Percentiles rank a stretch among this genome's conserved stretches.
Conservation (phyloP, 2,113 vertebrate species). For the Callipepla squamata region DNA sequence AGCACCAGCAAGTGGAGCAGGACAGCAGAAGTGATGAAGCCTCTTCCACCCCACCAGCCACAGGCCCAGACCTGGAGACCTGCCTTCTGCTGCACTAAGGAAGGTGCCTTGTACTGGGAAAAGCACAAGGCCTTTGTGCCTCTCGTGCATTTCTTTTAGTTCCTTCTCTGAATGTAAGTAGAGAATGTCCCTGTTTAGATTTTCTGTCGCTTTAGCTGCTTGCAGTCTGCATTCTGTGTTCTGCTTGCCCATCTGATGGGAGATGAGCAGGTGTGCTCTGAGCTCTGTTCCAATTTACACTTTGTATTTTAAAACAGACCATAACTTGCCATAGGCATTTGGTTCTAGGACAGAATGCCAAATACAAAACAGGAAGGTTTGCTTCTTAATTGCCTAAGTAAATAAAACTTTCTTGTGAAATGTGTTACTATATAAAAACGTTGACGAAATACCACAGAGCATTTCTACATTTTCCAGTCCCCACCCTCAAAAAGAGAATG, state of each 20-base stretch:
- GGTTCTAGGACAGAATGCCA: constrained; percentile 54
- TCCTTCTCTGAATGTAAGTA: background rate
- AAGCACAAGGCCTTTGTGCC: background rate
- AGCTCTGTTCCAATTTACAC: constrained; percentile 41
- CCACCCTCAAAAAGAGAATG: background rate
- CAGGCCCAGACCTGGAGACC: background rate
- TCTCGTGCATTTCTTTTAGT: background rate
- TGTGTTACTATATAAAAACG: constrained; percentile 62
- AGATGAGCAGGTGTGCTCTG: constrained; percentile 56
- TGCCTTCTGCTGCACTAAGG: background rate
- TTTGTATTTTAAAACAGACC: constrained; percentile 55
- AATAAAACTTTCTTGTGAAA: constrained; percentile 67
- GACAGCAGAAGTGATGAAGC: background rate
- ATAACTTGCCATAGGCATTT: constrained; percentile 37
- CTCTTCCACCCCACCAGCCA: background rate
- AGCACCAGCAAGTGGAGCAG: background rate
- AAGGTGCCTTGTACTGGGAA: background rate
- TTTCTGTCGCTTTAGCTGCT: background rate
- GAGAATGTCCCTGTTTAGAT: background rate
- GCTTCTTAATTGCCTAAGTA: constrained; percentile 60
- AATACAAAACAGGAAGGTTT: constrained; percentile 52
- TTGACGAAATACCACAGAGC: constrained; percentile 34
- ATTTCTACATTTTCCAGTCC: constrained; percentile 49
- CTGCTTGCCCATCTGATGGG: constrained; percentile 47
- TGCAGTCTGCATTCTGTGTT: constrained; percentile 25